Evolutionary conservation across 2,113 vertebrate genomes (phyloP).

Genomic region (Callionymus lyra): DNA sequence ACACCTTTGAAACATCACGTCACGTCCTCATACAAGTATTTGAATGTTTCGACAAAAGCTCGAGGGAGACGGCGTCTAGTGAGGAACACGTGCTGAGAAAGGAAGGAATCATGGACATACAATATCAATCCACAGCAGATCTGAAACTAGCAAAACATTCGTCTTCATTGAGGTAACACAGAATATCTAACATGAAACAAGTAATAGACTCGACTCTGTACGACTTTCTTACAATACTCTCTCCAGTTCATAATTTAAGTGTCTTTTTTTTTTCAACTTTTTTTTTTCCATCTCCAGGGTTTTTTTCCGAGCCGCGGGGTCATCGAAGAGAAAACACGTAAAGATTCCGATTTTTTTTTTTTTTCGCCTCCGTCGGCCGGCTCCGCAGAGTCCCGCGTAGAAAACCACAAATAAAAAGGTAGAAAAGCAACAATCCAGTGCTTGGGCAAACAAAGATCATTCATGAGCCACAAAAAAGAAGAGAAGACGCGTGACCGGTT

Average conservation of each 20-base stretch:
- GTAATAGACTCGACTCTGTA: constrained; percentile 99
- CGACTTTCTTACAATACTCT: constrained; percentile 99
- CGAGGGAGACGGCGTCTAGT: constrained; percentile 99
- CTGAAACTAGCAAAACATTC: constrained; percentile 99
- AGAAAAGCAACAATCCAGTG: constrained; percentile 80
- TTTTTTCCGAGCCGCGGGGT: constrained; percentile 66
- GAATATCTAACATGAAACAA: constrained; percentile 99
- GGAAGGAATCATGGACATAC: constrained; percentile 99
- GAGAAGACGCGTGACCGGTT: constrained; percentile 77
- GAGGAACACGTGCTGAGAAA: constrained; percentile 99
- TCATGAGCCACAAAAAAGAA: constrained; percentile 74
- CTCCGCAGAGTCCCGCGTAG: constrained; percentile 85
- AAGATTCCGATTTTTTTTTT: constrained; percentile 72
- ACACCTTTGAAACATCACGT: constrained; percentile 99
- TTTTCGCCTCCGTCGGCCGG: constrained; percentile 74
- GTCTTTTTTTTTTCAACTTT: constrained; percentile 33
- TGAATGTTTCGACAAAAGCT: constrained; percentile 99
- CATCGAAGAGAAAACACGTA: constrained; percentile 77
- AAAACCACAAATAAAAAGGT: constrained; percentile 71
- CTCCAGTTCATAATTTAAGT: constrained; percentile 71
- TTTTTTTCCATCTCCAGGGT: constrained; percentile 65
- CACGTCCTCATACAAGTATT: constrained; percentile 99
- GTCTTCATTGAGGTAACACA: constrained; percentile 99
- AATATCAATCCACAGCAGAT: constrained; percentile 99
- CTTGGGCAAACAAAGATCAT: constrained; percentile 90